Evolutionary conservation across 2,113 vertebrate genomes (phyloP).

Genomic region (Gymnarchus niloticus): DNA sequence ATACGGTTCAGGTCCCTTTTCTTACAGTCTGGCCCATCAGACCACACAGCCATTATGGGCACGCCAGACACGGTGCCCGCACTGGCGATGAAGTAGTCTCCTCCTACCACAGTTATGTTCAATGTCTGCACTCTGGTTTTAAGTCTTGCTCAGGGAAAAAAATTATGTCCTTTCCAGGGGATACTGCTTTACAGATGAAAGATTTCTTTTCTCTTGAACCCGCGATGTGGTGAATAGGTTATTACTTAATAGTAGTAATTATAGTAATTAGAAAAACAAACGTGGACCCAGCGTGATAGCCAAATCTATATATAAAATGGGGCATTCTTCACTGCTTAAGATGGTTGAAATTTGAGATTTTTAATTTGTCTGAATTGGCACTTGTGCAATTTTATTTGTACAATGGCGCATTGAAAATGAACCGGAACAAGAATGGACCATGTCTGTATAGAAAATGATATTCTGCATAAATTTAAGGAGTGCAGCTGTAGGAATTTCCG

Average conservation of each 20-base stretch:
- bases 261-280: background rate
- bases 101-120: conserved; percentile 46
- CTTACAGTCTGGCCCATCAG: conserved; percentile 38
- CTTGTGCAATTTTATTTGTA: background rate
- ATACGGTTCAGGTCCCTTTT: conserved; percentile 33
- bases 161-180: conserved; percentile 16
- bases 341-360: background rate
- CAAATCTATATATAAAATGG: background rate
- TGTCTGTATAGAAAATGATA: background rate
- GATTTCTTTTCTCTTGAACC: conserved; percentile 28
- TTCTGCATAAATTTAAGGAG: background rate
- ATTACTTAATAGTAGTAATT: conserved; percentile 1
- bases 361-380: background rate
- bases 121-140: conserved; percentile 33
- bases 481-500: background rate
- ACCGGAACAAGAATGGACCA: background rate
- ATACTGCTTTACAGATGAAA: conserved; percentile 37
- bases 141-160: conserved; percentile 30
- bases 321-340: background rate
- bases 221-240: background rate
- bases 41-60: conserved; percentile 47
- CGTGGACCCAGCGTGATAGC: background rate
- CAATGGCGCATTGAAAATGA: background rate
- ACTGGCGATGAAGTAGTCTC: conserved; percentile 38
- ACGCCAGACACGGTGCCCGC: conserved; percentile 26